Evolutionary conservation across 2,113 vertebrate genomes (phyloP).

Genomic region (Meleagris gallopavo): DNA sequence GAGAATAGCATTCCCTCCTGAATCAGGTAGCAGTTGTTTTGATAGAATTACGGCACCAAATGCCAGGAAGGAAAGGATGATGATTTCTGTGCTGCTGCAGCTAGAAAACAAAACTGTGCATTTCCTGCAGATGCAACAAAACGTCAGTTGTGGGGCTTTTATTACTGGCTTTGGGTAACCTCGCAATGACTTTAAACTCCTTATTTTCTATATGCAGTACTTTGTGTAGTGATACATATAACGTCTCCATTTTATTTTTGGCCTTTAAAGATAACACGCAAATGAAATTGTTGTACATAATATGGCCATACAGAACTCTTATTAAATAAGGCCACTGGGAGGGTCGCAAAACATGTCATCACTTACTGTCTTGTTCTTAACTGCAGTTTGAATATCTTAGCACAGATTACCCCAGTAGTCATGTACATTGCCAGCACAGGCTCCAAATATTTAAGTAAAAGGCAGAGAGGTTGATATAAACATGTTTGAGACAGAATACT

Average conservation of each 20-base stretch:
- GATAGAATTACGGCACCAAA: neutral
- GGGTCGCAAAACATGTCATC: neutral
- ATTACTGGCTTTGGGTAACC: neutral
- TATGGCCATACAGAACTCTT: neutral
- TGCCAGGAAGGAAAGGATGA: neutral
- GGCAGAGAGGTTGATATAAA: neutral
- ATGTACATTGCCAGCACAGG: neutral
- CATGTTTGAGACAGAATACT: neutral
- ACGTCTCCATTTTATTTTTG: neutral
- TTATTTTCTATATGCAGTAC: neutral
- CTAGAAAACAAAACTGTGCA: neutral
- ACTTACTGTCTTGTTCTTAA: slow-evolving; percentile 5
- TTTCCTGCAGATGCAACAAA: neutral
- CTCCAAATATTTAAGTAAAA: slow-evolving; percentile 4
- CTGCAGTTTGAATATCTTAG: neutral
- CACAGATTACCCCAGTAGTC: neutral
- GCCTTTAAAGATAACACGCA: neutral
- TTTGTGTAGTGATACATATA: neutral
- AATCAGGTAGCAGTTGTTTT: neutral
- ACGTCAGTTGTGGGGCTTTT: neutral
- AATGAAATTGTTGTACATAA: neutral
- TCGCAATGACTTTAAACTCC: neutral
- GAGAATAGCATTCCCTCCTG: neutral
- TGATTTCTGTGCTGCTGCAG: neutral
- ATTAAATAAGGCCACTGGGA: slow-evolving; percentile 7